These are phyloP conservation scores for Genyomyrus donnyi DNA, from an alignment of 2,113 vertebrate species.

Conservation along the genomic window DNA sequence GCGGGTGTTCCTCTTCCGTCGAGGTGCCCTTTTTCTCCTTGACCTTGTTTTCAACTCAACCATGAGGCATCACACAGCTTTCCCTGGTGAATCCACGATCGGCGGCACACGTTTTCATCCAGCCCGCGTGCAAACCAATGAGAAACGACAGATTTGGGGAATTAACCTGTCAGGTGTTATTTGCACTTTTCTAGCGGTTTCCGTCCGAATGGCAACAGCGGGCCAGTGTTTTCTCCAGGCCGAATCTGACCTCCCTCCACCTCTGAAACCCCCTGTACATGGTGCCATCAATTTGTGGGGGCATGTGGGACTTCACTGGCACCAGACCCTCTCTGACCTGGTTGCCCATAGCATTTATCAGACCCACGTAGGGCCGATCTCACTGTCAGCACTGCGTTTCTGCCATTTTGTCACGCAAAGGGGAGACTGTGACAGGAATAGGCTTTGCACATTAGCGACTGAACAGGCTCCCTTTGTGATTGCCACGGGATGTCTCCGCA, in stretches of 20 bases:
- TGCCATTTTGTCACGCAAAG: conserved; percentile 61
- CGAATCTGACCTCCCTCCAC: neutral
- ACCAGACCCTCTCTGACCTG: conserved; percentile 49
- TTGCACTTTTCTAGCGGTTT: neutral
- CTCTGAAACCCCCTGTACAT: neutral
- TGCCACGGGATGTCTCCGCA: neutral
- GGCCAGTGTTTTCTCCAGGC: neutral
- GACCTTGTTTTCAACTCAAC: conserved; percentile 33
- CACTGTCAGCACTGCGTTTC: conserved; percentile 57
- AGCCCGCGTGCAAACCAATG: neutral
- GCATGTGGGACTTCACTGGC: conserved; percentile 36
- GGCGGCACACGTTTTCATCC: conserved; percentile 18
- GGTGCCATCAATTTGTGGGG: conserved; percentile 20
- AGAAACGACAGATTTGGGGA: neutral
- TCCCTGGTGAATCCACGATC: conserved; percentile 34
- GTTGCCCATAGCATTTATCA: conserved; percentile 63
- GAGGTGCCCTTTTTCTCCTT: conserved; percentile 39
- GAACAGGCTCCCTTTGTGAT: conserved; percentile 50
- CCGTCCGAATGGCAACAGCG: neutral
- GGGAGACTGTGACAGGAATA: conserved; percentile 57
- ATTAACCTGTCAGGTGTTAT: neutral
- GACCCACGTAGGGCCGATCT: conserved; percentile 55
- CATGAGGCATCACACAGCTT: neutral
- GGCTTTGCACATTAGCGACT: conserved; percentile 53
- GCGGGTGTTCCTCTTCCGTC: neutral